These are phyloP conservation scores for Albula glossodonta DNA, from an alignment of 2,113 vertebrate genomes.

Conservation along the genomic window DNA sequence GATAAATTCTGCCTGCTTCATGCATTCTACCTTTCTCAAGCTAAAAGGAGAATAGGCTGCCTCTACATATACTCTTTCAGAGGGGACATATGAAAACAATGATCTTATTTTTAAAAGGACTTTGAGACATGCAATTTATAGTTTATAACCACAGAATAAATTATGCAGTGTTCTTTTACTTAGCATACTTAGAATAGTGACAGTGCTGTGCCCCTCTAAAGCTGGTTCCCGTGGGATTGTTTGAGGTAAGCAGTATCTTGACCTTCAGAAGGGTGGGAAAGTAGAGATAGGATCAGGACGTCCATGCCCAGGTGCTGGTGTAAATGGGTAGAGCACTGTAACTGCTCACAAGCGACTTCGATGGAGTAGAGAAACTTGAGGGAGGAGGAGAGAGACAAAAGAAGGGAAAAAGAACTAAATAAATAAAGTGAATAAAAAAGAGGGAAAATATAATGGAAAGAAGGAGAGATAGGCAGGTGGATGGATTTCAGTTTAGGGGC, in stretches of 20 bases:
- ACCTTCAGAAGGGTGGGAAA: not conserved
- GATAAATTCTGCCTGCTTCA: not conserved
- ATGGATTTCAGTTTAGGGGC: not conserved
- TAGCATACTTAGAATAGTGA: not conserved
- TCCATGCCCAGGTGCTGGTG: not conserved
- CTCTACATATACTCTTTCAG: not conserved
- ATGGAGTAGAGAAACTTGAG: not conserved
- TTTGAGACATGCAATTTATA: not conserved
- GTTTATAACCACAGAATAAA: not conserved
- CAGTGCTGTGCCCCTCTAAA: not conserved
- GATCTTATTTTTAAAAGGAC: not conserved
- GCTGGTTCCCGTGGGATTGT: constrained; percentile 14
- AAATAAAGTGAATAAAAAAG: not conserved
- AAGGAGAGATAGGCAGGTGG: not conserved
- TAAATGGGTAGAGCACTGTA: not conserved
- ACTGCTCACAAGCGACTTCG: no score
- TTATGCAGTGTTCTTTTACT: not conserved
- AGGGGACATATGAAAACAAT: not conserved
- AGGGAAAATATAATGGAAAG: not conserved
- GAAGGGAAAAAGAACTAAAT: not conserved
- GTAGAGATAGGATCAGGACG: not conserved
- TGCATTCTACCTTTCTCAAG: not conserved
- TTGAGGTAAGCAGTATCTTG: not conserved
- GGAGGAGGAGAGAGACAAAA: constrained; percentile 3
- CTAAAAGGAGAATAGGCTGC: not conserved